Conservation (phyloP, 2,113 vertebrate species). For the Loxodonta africana region DNA sequence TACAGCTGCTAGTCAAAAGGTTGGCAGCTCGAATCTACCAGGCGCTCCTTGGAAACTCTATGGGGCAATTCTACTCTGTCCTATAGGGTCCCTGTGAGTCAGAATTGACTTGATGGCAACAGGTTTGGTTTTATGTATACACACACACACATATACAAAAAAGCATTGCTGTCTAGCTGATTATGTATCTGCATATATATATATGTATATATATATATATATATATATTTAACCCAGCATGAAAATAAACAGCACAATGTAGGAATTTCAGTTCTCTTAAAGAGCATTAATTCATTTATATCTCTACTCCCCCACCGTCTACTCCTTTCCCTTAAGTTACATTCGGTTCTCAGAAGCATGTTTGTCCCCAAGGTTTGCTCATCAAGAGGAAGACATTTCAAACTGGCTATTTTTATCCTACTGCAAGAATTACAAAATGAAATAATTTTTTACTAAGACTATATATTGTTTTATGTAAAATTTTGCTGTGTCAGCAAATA, state of each 20-base stretch:
- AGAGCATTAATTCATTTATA: not conserved
- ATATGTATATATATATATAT: not conserved
- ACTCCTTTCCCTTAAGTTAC: not conserved
- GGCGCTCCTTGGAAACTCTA: too few relatives aligned
- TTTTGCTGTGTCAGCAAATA: not conserved
- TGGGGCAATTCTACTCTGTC: too few relatives aligned
- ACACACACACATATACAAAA: too few relatives aligned
- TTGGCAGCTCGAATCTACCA: too few relatives aligned
- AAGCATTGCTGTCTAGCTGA: too few relatives aligned
- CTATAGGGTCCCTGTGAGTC: too few relatives aligned
- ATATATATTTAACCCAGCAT: not conserved
- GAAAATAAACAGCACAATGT: not conserved
- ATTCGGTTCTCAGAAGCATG: slow-evolving; percentile 33
- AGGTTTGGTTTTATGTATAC: too few relatives aligned
- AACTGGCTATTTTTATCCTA: not conserved
- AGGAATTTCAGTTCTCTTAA: not conserved
- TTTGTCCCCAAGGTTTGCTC: not conserved
- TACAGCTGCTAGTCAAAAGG: too few relatives aligned
- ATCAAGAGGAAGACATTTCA: not conserved
- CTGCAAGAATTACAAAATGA: not conserved
- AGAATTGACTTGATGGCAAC: too few relatives aligned
- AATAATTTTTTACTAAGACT: not conserved
- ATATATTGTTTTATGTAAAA: not conserved
- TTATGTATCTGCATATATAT: too few relatives aligned
- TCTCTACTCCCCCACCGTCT: not conserved